These are phyloP conservation scores for Bombylius major DNA, from an alignment of 2,888 invertebrate genomes.

Conservation along the genomic window DNA sequence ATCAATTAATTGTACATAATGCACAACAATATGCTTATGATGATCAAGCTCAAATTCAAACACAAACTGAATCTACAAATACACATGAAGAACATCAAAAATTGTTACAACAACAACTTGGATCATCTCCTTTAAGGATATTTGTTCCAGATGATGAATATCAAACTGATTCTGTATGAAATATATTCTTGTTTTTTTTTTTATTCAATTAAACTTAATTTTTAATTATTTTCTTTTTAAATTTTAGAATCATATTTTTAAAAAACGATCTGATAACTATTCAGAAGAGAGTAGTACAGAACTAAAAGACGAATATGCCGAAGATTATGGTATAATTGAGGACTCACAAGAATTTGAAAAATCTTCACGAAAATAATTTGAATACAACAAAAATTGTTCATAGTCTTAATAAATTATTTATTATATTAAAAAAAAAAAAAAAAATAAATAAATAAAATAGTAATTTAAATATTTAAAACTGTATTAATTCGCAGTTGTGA, in stretches of 20 bases:
- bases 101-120: conserved; percentile 27
- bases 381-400: too few relatives aligned
- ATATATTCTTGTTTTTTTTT: too few relatives aligned
- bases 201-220: not conserved
- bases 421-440: too few relatives aligned
- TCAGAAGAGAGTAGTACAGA: conserved; percentile 13
- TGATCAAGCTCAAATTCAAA: conserved; percentile 3
- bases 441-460: too few relatives aligned
- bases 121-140: conserved; percentile 37
- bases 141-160: conserved; percentile 39
- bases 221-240: not conserved
- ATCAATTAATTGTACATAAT: not conserved
- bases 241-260: conserved; percentile 24
- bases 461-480: too few relatives aligned
- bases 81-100: conserved; percentile 31
- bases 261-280: conserved; percentile 21
- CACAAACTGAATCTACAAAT: conserved; percentile 18
- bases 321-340: not conserved
- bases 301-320: not conserved
- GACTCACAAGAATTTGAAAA: not conserved
- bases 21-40: not conserved
- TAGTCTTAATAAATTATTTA: too few relatives aligned
- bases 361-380: not conserved
- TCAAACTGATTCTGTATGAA: conserved; percentile 11
- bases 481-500: too few relatives aligned